Evolutionary conservation across 1,140 invertebrate species (phyloP).

Genomic region (Bombyx mandarina): DNA sequence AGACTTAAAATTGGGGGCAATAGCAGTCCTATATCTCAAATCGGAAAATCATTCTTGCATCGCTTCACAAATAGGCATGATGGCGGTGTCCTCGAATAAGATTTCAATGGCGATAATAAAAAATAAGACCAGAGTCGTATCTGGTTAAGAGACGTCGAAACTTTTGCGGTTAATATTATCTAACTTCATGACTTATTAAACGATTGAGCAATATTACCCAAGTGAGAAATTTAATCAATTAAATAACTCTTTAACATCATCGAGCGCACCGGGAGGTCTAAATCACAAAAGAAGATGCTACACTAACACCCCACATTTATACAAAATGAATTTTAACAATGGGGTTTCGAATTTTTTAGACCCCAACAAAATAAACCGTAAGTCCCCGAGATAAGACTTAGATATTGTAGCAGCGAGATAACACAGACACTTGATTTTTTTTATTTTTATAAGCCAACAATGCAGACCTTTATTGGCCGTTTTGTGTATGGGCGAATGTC

Average conservation of each 20-base stretch:
- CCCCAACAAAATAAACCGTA: conserved; percentile 14
- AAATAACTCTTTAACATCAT: conserved; percentile 4
- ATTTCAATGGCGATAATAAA: no score
- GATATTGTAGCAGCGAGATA: conserved; percentile 11
- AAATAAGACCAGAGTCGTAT: no score
- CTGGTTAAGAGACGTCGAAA: no score
- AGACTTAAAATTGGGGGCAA: no score
- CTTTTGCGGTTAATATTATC: no score
- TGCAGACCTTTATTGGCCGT: conserved; percentile 57
- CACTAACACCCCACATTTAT: conserved; percentile 26
- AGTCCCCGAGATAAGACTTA: conserved; percentile 6
- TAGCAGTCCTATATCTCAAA: no score
- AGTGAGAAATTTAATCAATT: no score
- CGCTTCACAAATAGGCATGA: no score
- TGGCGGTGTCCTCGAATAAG: no score
- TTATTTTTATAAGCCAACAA: conserved; percentile 55
- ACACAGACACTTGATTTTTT: conserved; percentile 30
- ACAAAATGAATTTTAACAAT: conserved; percentile 30
- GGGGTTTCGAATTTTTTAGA: conserved; percentile 13
- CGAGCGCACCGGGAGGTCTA: conserved; percentile 27
- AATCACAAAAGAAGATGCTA: conserved; percentile 24
- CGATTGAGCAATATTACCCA: no score
- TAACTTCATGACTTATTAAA: no score
- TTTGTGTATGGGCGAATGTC: conserved; percentile 58
- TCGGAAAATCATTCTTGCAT: no score